Evolutionary conservation across 1,140 invertebrate species (phyloP), one percentile per base, ranked within the genome.

Genomic region (Phocides pigmalion): DNA sequence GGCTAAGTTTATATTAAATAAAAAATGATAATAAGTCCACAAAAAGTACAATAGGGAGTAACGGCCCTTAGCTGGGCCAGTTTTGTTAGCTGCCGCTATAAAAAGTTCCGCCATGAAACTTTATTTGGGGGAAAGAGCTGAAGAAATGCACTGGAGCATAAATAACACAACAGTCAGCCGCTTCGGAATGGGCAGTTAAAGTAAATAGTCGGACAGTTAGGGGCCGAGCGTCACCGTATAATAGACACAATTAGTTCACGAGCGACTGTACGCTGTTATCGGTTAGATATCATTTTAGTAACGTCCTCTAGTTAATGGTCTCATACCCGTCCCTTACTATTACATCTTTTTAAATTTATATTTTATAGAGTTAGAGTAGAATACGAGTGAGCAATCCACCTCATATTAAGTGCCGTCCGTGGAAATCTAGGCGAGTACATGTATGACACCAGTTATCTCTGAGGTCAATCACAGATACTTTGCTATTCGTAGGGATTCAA

Each of bases 61-160:
- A 16, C 1, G 9, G 20, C n/a, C 25, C 11, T 49, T 28, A 49
- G 6, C 5, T 3, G 8, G 14, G 22, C 9, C n/a, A 8, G 22
- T 14, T 15, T 25, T 19, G 46, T 35, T 35, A 35, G 32, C 32
- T 8, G 17, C 14, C n/a, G 32, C 50, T 37, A 54, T 54, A 51
- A 58, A 56, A 44, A 58, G 39, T 44, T 44, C 53, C 8, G 20
- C 12, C 6, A 32, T 32, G 22, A 46, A 58, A 58, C 41, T 44
- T 58, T 46, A 58, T 58, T 58, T 28, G 54, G 41, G 41, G 15
- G 39, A 35, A 35, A 8, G 28, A 17, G 14, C 14, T 15, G 12
- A 58, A 58, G 54, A 58, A 58, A 58, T 58, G 54, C 41, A 58
- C 11, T 35, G 41, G 22, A 25, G 25, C 54, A 58, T 58, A 58